Percentiles rank a stretch among this genome's conserved stretches.
Conservation (phyloP, 2,113 vertebrate genomes). For the Prionailurus viverrinus region DNA sequence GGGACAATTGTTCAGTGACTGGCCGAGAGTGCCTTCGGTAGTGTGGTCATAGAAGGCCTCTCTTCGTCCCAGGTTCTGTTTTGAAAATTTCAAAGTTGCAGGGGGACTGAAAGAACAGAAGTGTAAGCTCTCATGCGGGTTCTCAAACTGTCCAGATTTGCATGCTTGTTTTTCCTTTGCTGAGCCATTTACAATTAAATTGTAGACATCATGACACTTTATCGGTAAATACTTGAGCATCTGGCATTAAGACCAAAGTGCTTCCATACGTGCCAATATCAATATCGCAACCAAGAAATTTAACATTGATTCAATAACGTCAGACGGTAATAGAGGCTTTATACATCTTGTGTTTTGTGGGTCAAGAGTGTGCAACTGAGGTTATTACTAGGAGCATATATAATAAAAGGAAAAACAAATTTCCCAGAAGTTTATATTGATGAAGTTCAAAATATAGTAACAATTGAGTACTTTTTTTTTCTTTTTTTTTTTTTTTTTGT, state of each 20-base stretch:
- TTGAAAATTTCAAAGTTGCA: not conserved
- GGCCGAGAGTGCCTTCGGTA: not conserved
- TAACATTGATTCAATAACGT: not conserved
- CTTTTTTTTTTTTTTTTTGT: not conserved
- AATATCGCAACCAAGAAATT: not conserved
- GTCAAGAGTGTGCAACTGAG: not conserved
- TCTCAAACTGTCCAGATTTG: not conserved
- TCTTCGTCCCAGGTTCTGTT: not conserved
- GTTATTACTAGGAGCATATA: not conserved
- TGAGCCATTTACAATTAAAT: not conserved
- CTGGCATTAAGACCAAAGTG: not conserved
- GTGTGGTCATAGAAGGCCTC: not conserved
- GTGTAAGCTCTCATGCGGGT: not conserved
- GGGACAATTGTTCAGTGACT: no score
- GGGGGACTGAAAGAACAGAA: not conserved
- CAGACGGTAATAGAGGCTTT: not conserved
- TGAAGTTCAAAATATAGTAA: conserved; percentile 8
- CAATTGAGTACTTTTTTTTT: not conserved
- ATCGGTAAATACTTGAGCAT: not conserved
- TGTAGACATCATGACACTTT: not conserved
- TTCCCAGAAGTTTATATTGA: not conserved
- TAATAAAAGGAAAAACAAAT: conserved; percentile 43
- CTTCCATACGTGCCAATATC: not conserved
- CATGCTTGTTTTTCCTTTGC: not conserved
- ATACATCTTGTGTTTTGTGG: not conserved